Evolutionary conservation across 1,140 invertebrate species (phyloP), one percentile per base, ranked within the genome.

Genomic region (Kradibia gibbosae): DNA sequence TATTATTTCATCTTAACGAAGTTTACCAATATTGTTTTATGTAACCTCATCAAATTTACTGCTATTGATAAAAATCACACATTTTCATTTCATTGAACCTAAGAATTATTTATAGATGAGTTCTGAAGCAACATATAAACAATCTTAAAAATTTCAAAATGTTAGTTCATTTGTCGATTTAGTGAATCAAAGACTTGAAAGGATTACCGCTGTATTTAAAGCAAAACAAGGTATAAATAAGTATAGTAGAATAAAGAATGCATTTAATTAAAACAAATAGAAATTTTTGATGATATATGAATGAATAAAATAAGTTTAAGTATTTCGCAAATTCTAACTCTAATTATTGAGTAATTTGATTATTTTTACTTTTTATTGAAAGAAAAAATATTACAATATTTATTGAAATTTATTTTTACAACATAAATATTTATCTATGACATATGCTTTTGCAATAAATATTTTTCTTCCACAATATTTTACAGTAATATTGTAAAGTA

Each of bases 171-270:
- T 62, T 76, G 45, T 62, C 53, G 53, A 76, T 76, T 25, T 15
- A 36, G 36, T 36, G 55, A 57, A 75, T n/a, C 50, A 39, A 60
- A 39, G 22, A 55, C n/a, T 8, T 39, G n/a, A 76, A 76, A 74
- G 50, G 48, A 74, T 74, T 50, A 36, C 31, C 72, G 72, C 28
- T 1, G 31, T n/a, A 53, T n/a, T 11, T 36, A 34, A 36, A 62
- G 3, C 13, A 3, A 17, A 62, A 36, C 13, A 15, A 34, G 31
- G 28, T 62, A 31, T 31, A 36, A 62, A 62, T 62, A 62, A 1
- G 5, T 34, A 36, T 62, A 45, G 13, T 45, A 8, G 42, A 45
- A 45, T n/a, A n/a, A n/a, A n/a, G n/a, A n/a, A n/a, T n/a, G n/a
- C n/a, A 45, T 45, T 45, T 45, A 8, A 5, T 13, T 8, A 8